Base-by-base conservation (phyloP, 92 coral and sea anemone genomes). In the Nematostella vectensis region DNA sequence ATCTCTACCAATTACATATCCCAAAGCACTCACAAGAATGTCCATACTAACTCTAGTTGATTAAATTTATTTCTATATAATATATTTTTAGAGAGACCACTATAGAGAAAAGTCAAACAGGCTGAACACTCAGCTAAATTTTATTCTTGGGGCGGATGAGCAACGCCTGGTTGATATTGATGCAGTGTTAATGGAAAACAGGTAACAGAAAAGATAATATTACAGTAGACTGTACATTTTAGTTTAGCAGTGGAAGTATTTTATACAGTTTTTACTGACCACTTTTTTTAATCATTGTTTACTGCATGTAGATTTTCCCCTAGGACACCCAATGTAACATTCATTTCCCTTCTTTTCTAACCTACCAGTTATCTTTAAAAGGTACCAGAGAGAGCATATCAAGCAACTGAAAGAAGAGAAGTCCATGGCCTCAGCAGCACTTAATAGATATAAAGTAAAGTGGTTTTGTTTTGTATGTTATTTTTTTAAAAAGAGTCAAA, bases 61-160 rank as follows among this genome's bases (percentile, higher is more conserved):
- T n/a, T n/a, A n/a, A n/a, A n/a, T n/a, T n/a, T n/a, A n/a, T n/a
- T n/a, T n/a, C n/a, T n/a, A n/a, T n/a, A n/a, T n/a, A n/a, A n/a
- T n/a, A n/a, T 15, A 33, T 0, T 29, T 55, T 21, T 48, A 91
- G 96, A 63, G 96, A 36, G 98, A 91, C 49, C 91, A 87, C 43
- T 87, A 70, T 44, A 74, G 83, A 26, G 98, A 91, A 61, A 91
- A 87, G 58, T 69, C 80, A 20, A 96, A 82, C 40, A 83, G 98
- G 19, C 81, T 91, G 37, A 91, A 91, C 61, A 87, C 80, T 10
- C 98, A 91, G 67, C 83, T 91, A 13, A 91, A 91, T 68, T 91
- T 72, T 42, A 91, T 91, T 55, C 82, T 91, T 24, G 96, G 98
- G 25, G 98, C 93, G 62, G 98, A 91, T 69, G 98, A 91, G 56